Evolutionary conservation across 1,140 invertebrate genomes (phyloP), one percentile per base, ranked within the genome.

Genomic region (Trichomalopsis sarcophagae): DNA sequence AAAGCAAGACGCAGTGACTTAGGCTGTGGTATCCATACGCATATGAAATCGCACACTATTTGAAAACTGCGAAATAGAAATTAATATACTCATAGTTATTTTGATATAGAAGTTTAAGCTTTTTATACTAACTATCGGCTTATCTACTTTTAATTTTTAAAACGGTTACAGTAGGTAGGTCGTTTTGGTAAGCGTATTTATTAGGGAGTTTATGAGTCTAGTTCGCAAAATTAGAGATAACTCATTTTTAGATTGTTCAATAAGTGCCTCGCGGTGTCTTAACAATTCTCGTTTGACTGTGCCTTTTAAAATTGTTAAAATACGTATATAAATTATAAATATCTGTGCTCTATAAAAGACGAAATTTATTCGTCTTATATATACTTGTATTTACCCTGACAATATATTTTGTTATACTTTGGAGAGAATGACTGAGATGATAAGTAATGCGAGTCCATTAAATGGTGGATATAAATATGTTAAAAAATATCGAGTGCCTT

Each of bases 371-470:
- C 44, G 62, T 85, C 40, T 27, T 77, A 69, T 81, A 85, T 82
- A 33, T 85, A 85, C 62, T 82, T 82, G 66, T 81, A 81, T 82
- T 82, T 82, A 85, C 78, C 21, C 21, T 69, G 74, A 85, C 78
- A 82, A 82, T 81, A 85, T 85, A 85, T 82, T 82, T 85, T 85
- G 73, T 85, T 82, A 85, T 77, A 85, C 40, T 85, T 85, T 85
- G 44, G 66, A 82, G 84, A 85, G 80, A 82, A 85, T 69, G 80
- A 85, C 80, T 85, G 80, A 85, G 14, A 82, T 73, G 55, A 82
- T 76, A 30, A 84, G 33, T 76, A 71, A 21, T 40, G 7, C 62
- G 2, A 40, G 69, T 80, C 71, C 62, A 74, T 75, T 5, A 9
- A 23, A 9, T 47, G 23, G 80, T 84, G 68, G 69, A 69, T 62